Evolutionary conservation across 2,888 invertebrate genomes (phyloP).

Genomic region (Onchidella celtica): DNA sequence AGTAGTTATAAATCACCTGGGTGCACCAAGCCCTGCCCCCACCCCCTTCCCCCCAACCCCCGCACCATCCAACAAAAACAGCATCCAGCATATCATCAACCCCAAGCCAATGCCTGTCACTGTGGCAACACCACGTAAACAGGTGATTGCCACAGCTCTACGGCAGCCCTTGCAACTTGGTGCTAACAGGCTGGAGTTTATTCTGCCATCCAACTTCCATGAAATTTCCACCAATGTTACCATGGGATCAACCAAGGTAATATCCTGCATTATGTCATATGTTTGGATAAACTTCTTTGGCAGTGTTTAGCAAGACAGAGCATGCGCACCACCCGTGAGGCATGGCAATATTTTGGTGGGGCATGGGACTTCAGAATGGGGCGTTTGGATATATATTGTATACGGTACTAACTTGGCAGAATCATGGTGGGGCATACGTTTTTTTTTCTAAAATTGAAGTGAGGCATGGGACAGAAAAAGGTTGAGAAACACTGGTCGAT

Average conservation of each 20-base stretch:
- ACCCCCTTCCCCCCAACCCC: constrained; percentile 72
- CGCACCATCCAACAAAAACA: constrained; percentile 72
- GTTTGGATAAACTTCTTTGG: background rate
- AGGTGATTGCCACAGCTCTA: constrained; percentile 78
- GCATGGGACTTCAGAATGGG: too few species aligned
- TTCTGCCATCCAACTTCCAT: constrained; percentile 68
- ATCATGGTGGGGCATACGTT: too few species aligned
- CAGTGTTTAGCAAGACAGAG: too few species aligned
- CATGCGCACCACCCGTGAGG: too few species aligned
- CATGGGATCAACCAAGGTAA: constrained; percentile 60
- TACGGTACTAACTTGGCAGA: too few species aligned
- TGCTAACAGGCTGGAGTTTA: constrained; percentile 73
- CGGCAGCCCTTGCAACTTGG: constrained; percentile 78
- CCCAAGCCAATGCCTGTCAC: constrained; percentile 70
- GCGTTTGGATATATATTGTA: too few species aligned
- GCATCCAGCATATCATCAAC: constrained; percentile 74
- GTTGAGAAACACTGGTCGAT: too few species aligned
- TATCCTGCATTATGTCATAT: background rate
- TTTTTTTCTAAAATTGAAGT: too few species aligned
- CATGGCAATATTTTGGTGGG: too few species aligned
- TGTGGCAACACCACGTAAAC: constrained; percentile 75
- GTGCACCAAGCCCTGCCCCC: constrained; percentile 73
- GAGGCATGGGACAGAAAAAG: too few species aligned
- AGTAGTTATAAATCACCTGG: constrained; percentile 76
- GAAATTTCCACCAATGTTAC: constrained; percentile 59